Percentiles rank a stretch among this genome's conserved stretches.
Conservation (phyloP, 2,797 vertebrate genomes). For the Danio jaintianensis region DNA sequence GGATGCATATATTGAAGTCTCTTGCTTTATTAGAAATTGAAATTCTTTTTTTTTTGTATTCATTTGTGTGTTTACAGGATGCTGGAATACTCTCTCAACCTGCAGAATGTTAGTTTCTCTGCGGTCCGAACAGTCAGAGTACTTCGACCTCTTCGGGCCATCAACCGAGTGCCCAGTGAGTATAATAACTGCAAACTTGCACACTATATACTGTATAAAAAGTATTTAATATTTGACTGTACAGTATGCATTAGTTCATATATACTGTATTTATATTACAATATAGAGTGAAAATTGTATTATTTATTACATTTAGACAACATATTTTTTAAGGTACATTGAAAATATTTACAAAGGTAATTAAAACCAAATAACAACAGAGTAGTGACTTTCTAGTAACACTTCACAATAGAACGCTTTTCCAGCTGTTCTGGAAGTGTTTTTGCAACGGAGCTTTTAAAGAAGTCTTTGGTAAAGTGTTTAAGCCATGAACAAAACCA, state of each 20-base stretch:
- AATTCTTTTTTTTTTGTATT: constrained; percentile 7
- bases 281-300: not conserved
- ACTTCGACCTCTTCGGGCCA: constrained; percentile 94
- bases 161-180: constrained; percentile 99
- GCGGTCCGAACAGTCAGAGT: constrained; percentile 96
- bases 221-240: too few species aligned
- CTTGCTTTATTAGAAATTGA: not conserved
- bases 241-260: not conserved
- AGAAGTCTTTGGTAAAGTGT: too few species aligned
- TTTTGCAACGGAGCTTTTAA: too few species aligned
- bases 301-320: not conserved
- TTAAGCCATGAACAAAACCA: too few species aligned
- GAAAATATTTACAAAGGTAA: not conserved
- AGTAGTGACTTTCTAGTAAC: not conserved
- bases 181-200: constrained; percentile 60
- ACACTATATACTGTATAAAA: not conserved
- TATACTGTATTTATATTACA: not conserved
- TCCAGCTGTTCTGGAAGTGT: not conserved
- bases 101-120: constrained; percentile 97
- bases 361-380: not conserved
- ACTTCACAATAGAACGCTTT: not conserved
- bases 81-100: constrained; percentile 98
- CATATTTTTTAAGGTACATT: not conserved
- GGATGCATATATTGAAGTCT: not conserved
- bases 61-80: constrained; percentile 81